Evolutionary conservation across 1,140 invertebrate genomes (phyloP).

Genomic region (Charaxes varanes): DNA sequence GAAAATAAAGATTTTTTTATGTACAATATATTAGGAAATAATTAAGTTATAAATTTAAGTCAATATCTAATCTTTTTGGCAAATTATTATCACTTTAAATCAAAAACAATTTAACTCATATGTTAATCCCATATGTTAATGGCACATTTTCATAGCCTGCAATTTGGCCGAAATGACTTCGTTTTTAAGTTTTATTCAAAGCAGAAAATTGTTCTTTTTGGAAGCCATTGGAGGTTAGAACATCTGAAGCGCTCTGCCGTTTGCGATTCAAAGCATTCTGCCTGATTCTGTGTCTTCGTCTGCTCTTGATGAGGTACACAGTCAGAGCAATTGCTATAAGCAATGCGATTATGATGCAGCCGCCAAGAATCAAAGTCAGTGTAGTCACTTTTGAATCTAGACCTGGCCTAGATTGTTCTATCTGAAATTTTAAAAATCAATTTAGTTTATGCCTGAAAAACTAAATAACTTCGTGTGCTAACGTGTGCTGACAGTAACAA

Average conservation of each 20-base stretch:
- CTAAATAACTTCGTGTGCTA: too few species aligned
- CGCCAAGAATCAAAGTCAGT: slow-evolving; percentile 44
- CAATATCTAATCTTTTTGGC: too few species aligned
- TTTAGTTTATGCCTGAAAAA: too few species aligned
- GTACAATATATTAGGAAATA: too few species aligned
- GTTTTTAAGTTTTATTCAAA: slow-evolving; percentile 48
- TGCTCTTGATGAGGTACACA: slow-evolving; percentile 50
- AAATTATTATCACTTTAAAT: too few species aligned
- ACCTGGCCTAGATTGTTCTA: slow-evolving; percentile 37
- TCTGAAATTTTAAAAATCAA: slow-evolving; percentile 32
- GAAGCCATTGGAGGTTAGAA: slow-evolving; percentile 35
- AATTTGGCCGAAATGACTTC: background rate
- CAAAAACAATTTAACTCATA: too few species aligned
- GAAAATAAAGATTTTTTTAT: too few species aligned
- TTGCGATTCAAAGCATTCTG: slow-evolving; percentile 53
- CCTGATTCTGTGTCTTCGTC: slow-evolving; percentile 37
- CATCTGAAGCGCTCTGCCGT: slow-evolving; percentile 47
- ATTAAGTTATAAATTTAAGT: too few species aligned
- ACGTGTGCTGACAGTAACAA: too few species aligned
- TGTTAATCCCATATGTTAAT: too few species aligned
- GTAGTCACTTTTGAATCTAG: slow-evolving; percentile 27
- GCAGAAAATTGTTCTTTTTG: slow-evolving; percentile 55
- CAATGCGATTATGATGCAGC: slow-evolving; percentile 42
- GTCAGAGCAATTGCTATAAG: slow-evolving; percentile 45
- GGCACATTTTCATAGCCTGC: background rate